These are phyloP conservation scores for Ceyx cyanopectus DNA, from an alignment of 2,113 vertebrate species.

Conservation along the genomic window DNA sequence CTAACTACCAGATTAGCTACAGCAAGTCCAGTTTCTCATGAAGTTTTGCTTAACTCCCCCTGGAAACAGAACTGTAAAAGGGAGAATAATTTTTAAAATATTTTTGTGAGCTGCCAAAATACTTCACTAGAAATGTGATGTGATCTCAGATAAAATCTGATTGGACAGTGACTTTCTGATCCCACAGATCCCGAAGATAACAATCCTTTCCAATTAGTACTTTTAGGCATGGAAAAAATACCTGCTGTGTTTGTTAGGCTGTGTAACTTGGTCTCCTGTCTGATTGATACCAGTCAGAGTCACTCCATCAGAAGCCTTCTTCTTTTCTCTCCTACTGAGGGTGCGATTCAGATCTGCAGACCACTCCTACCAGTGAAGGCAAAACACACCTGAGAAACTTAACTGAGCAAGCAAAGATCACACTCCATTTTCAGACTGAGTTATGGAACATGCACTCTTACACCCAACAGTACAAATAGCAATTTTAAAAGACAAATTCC, in stretches of 20 bases:
- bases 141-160: neutral
- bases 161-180: neutral
- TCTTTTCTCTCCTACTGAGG: slow-evolving; percentile 92
- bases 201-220: neutral
- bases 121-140: neutral
- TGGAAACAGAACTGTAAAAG: neutral
- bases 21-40: neutral
- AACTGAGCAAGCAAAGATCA: neutral
- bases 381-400: neutral
- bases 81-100: neutral
- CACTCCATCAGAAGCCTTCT: slow-evolving; percentile 90
- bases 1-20: neutral
- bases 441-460: neutral
- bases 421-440: neutral
- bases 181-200: neutral
- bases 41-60: neutral
- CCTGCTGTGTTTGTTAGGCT: slow-evolving; percentile 86
- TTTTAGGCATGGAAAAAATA: slow-evolving; percentile 14
- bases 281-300: slow-evolving; percentile 93
- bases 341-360: slow-evolving; percentile 94
- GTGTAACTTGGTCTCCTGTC: slow-evolving; percentile 84
- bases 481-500: neutral
- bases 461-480: neutral
- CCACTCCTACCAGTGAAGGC: slow-evolving; percentile 84
- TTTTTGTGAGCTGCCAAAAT: neutral